Evolutionary conservation across 2,113 vertebrate genomes (phyloP).

Genomic region (Larimichthys polyactis): DNA sequence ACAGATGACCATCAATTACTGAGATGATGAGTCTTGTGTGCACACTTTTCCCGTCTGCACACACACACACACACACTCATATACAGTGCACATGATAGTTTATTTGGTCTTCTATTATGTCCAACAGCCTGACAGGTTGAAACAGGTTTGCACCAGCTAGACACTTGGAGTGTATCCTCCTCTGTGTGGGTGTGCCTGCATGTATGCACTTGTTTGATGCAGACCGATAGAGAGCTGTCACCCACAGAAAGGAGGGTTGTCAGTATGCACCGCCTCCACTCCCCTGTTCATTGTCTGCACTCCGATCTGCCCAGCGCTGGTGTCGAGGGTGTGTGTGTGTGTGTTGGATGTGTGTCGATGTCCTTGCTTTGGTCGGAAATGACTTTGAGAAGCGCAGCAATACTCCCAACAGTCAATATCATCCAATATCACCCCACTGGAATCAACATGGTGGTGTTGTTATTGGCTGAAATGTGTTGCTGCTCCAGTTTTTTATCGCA

Average conservation of each 20-base stretch:
- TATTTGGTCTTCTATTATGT: slow-evolving; percentile 56
- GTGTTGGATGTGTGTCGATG: slow-evolving; percentile 55
- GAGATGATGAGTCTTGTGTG: slow-evolving; percentile 54
- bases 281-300: slow-evolving; percentile 65
- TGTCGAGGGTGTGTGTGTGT: slow-evolving; percentile 11
- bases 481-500: slow-evolving; percentile 48
- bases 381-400: slow-evolving; percentile 77
- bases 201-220: slow-evolving; percentile 66
- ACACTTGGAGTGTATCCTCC: slow-evolving; percentile 41
- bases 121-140: slow-evolving; percentile 60
- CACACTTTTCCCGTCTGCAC: slow-evolving; percentile 16
- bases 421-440: slow-evolving; percentile 73
- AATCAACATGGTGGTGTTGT: slow-evolving; percentile 75
- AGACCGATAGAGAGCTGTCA: slow-evolving; percentile 77
- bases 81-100: slow-evolving; percentile 31
- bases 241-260: slow-evolving; percentile 63
- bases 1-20: slow-evolving; percentile 78
- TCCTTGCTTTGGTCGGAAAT: slow-evolving; percentile 80
- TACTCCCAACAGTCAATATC: slow-evolving; percentile 78
- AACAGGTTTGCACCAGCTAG: slow-evolving; percentile 54
- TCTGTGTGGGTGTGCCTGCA: slow-evolving; percentile 29
- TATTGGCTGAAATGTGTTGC: slow-evolving; percentile 76
- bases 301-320: slow-evolving; percentile 44
- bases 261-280: slow-evolving; percentile 56
- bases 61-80: slow-evolving; percentile 22